Percentiles rank a stretch among this genome's conserved stretches.
Evolutionary conservation across 1,140 invertebrate species (phyloP).

Genomic region (Zaprionus africanus): DNA sequence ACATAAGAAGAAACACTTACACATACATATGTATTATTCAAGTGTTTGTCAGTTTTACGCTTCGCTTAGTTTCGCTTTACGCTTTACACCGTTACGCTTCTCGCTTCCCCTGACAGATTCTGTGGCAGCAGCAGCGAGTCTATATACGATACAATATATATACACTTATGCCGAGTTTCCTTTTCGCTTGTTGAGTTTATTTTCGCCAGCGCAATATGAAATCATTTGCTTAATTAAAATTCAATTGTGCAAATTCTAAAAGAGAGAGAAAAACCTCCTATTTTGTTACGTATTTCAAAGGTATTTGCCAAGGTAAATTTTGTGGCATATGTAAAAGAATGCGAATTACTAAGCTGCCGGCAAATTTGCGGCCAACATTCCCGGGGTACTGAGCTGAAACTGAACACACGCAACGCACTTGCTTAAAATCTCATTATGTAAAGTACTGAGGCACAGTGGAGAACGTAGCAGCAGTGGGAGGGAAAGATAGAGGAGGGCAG

Average conservation of each 20-base stretch:
- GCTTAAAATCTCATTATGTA: constrained; percentile 79
- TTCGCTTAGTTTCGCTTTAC: background rate
- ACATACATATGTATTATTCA: background rate
- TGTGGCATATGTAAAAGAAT: constrained; percentile 34
- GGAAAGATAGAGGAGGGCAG: background rate
- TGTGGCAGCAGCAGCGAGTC: background rate
- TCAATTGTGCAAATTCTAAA: constrained; percentile 2
- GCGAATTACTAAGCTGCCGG: constrained; percentile 34
- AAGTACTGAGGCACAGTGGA: constrained; percentile 52
- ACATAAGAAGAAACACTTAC: background rate
- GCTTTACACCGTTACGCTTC: constrained; percentile 3
- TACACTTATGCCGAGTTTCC: background rate
- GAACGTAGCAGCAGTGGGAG: background rate
- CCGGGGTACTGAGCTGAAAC: constrained; percentile 18
- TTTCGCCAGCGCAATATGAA: constrained; percentile 4
- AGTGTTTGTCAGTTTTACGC: constrained; percentile 5
- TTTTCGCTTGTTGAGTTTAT: background rate
- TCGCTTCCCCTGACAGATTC: background rate
- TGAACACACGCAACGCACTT: constrained; percentile 45
- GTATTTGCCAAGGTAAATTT: constrained; percentile 2
- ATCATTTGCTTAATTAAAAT: constrained; percentile 14
- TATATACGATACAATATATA: background rate
- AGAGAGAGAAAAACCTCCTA: background rate
- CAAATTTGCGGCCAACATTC: constrained; percentile 45
- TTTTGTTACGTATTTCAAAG: constrained; percentile 1